These are phyloP conservation scores for Mormyrops boulengeri DNA, from an alignment of 2,797 vertebrate genomes.

Conservation along the genomic window DNA sequence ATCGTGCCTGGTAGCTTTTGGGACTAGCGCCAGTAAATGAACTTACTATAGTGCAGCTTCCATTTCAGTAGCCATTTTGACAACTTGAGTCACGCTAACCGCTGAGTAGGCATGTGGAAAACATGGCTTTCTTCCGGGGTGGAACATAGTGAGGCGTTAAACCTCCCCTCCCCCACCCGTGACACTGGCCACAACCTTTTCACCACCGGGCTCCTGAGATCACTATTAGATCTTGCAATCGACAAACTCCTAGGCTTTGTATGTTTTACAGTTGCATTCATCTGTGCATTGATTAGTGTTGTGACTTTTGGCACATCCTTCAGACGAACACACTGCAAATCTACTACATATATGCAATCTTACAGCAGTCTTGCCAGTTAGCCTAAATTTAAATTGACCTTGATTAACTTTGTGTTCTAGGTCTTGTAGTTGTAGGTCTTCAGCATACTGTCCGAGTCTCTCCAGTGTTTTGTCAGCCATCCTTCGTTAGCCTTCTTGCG, in stretches of 20 bases:
- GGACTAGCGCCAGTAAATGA: background rate
- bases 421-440: background rate
- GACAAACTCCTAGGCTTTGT: background rate
- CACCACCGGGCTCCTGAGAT: background rate
- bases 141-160: background rate
- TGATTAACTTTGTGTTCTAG: background rate
- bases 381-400: background rate
- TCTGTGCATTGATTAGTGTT: background rate
- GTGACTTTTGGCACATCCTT: background rate
- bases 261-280: background rate
- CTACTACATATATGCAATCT: background rate
- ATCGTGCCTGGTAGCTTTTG: background rate
- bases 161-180: background rate
- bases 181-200: background rate
- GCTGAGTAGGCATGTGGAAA: background rate
- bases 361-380: background rate
- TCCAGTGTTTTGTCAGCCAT: background rate
- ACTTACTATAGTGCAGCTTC: background rate
- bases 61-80: background rate
- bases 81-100: background rate
- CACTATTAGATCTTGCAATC: background rate
- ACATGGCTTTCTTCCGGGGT: background rate
- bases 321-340: background rate
- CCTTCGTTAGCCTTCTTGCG: background rate
- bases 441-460: background rate